Base-by-base conservation (phyloP, 2,888 invertebrate genomes). In the Drosophila rellima region DNA sequence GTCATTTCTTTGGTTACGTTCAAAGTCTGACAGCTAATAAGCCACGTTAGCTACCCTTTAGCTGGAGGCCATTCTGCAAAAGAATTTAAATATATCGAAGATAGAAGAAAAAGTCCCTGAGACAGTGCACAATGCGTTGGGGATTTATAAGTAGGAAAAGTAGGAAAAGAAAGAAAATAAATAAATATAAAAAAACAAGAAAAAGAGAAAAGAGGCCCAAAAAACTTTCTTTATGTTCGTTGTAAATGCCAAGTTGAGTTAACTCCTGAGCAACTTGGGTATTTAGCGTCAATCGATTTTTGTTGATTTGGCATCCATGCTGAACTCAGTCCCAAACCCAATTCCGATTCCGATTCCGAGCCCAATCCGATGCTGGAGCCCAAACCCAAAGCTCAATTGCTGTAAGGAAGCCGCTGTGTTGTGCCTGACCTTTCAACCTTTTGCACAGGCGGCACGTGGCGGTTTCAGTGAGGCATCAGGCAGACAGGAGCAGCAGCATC, bases 281-380 rank as follows among this genome's bases (percentile, higher is more conserved):
- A 84, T 84, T 84, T 84, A 84, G 83, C 84, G 68, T 73, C 78
- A 83, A 84, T 84, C 89, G 83, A 84, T 84, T 89, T 87, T 84
- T 66, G 88, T 88, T 83, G 89, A 83, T 88, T 88, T 82, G 70
- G 57, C 63, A 35, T 44, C 39, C 35, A 35, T 51, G 23, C 50
- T 33, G 55, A 39, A 15, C 56, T 26, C 26, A 42, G 55, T 11
- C 42, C 33, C 48, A 52, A 54, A 17, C 55, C 31, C 74, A 56
- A 62, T 23, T 20, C 50, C 45, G 2, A 44, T 10, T n/a, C 35
- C 55, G n/a, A 35, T 6, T 15, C 18, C 17, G 15, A 10, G 8
- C 29, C 15, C 44, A n/a, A 23, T 17, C 52, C 13, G 3, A n/a
- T 15, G 26, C 13, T 26, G 23, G 4, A 47, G 13, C 23, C 42